Base-by-base conservation (phyloP, 2,797 vertebrate species). In the Aythya fuligula region DNA sequence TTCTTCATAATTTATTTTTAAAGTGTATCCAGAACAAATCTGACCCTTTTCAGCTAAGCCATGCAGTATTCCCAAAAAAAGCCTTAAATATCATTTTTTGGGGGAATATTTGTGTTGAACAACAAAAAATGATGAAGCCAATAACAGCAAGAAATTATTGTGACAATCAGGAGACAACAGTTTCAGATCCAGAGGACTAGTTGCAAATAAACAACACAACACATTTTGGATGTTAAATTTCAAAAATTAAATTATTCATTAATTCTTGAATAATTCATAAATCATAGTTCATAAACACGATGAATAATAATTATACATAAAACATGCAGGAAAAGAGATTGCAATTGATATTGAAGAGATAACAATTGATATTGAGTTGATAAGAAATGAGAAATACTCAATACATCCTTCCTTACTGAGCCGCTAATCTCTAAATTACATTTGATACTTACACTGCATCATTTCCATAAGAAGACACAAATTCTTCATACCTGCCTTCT, bases 221-320 rank as follows among this genome's bases (percentile, higher is more conserved):
- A 72, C 36, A 34, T 79, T 89, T 76, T 54, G 67, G 53, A 74
- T 71, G 86, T 89, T 82, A 94, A 49, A 79, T 95, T 94, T 95
- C 22, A 90, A 57, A 82, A 89, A 73, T 90, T 60, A 89, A 94
- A 64, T 74, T 87, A 90, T 92, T 96, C 86, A 76, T 93, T 91
- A 92, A 64, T 79, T 93, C 56, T 90, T 94, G 95, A 96, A 96
- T 96, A 88, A 94, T 96, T 94, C 88, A 95, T 81, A 75, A 90
- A 72, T 92, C 92, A 75, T 80, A 75, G 73, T 88, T 93, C 80
- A 30, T 93, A 95, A 87, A 53, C 61, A 66, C 76, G 78, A 90
- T 95, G 95, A 94, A 95, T 95, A 92, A 80, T 95, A 95, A 96
- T 95, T 96, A 92, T 69, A 73, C 60, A 79, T 62, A 60, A 94